Conservation (phyloP, 2,888 invertebrate genomes). For the Merodon equestris region DNA sequence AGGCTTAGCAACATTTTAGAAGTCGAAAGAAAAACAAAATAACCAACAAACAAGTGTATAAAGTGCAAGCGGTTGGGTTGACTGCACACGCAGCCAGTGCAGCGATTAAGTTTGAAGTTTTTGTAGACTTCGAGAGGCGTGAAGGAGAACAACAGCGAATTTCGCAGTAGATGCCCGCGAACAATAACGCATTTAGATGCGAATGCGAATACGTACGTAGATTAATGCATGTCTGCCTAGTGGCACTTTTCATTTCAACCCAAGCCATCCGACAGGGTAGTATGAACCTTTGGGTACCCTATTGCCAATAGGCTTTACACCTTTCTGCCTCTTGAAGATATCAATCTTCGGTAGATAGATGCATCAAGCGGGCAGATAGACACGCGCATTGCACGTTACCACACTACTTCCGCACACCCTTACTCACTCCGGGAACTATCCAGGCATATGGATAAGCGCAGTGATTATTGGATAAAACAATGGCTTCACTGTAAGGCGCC, state of each 20-base stretch:
- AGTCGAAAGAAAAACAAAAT: no score
- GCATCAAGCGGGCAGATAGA: slow-evolving; percentile 39
- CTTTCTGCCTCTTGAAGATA: slow-evolving; percentile 44
- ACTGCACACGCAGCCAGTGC: no score
- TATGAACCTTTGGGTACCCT: neutral
- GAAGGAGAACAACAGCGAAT: slow-evolving; percentile 1
- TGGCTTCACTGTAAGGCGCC: slow-evolving; percentile 52
- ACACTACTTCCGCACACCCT: slow-evolving; percentile 24
- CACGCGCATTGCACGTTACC: slow-evolving; percentile 44
- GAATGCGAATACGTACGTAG: neutral
- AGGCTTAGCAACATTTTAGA: no score
- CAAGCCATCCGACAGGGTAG: slow-evolving; percentile 27
- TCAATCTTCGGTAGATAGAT: slow-evolving; percentile 29
- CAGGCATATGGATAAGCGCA: slow-evolving; percentile 11
- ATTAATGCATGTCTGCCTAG: no score
- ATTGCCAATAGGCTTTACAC: slow-evolving; percentile 51
- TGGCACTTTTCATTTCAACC: slow-evolving; percentile 45
- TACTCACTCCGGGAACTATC: no score
- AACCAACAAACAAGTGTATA: no score
- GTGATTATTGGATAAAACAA: slow-evolving; percentile 59
- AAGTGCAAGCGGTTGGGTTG: no score
- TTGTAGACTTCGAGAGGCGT: neutral
- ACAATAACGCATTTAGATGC: slow-evolving; percentile 4
- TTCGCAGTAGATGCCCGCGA: slow-evolving; percentile 6
- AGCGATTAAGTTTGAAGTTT: no score